A percentile compares a stretch with the other conserved stretches of the same genome.
These are phyloP conservation scores for Rhyacophila evoluta DNA, from an alignment of 2,888 invertebrate species.

Conservation along the genomic window DNA sequence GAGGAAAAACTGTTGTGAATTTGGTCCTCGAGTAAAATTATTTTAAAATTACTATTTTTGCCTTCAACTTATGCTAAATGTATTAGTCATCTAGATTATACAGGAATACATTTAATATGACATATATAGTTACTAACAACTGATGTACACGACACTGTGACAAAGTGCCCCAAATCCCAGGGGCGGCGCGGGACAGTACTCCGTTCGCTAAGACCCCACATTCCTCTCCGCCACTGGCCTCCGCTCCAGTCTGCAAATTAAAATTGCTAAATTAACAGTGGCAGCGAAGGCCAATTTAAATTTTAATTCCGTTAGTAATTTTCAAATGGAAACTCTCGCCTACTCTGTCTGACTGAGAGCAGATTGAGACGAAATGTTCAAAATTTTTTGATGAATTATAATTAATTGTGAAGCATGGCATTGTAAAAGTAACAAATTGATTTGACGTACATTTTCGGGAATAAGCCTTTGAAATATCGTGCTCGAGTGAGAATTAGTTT, in stretches of 20 bases:
- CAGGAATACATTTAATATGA: too few species aligned
- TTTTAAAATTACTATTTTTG: too few species aligned
- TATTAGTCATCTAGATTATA: too few species aligned
- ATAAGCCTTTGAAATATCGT: neutral
- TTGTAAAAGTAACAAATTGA: neutral
- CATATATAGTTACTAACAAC: neutral
- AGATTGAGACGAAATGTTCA: neutral
- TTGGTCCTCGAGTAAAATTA: too few species aligned
- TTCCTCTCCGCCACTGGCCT: neutral
- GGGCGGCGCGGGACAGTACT: neutral
- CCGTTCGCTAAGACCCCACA: neutral
- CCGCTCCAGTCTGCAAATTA: slow-evolving; percentile 30
- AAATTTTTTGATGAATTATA: neutral
- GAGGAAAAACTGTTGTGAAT: too few species aligned
- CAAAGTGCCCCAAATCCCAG: slow-evolving; percentile 19
- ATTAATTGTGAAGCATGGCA: slow-evolving; percentile 5
- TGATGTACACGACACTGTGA: neutral
- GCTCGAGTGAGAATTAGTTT: neutral
- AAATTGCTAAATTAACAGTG: slow-evolving; percentile 46
- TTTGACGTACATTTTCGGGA: neutral
- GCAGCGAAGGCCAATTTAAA: slow-evolving; percentile 49
- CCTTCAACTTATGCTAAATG: too few species aligned
- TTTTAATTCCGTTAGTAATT: slow-evolving; percentile 52
- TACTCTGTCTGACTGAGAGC: neutral
- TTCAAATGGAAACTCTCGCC: neutral